These are phyloP conservation scores for Actinernus sp. DNA, from an alignment of 92 coral and sea anemone species.

Conservation along the genomic window DNA sequence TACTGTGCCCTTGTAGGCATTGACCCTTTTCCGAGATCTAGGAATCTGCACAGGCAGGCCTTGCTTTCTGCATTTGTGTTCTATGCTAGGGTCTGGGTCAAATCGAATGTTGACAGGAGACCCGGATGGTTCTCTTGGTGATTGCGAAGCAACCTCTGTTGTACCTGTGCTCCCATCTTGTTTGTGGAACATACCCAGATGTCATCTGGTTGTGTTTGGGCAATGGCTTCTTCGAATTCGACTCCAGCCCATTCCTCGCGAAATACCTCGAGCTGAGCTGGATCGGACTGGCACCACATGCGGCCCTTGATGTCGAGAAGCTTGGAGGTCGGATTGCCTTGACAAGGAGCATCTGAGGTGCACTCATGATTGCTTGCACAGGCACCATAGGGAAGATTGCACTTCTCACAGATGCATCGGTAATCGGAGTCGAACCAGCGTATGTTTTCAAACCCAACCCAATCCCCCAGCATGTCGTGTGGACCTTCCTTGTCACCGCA, in stretches of 20 bases:
- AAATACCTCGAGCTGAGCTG: constrained; percentile 1
- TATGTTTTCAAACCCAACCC: too few relatives aligned
- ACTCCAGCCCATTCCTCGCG: too few relatives aligned
- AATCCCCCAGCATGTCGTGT: too few relatives aligned
- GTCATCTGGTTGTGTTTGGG: too few relatives aligned
- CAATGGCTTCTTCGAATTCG: too few relatives aligned
- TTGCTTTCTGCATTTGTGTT: constrained; percentile 4
- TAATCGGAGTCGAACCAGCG: constrained; percentile 28
- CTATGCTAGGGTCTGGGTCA: too few relatives aligned
- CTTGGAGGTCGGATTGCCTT: too few relatives aligned
- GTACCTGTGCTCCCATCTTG: too few relatives aligned
- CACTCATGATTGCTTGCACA: constrained; percentile 6
- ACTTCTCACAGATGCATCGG: too few relatives aligned
- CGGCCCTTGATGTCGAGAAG: background rate
- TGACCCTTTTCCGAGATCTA: background rate
- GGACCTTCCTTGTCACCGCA: constrained; percentile 9
- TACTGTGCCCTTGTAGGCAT: background rate
- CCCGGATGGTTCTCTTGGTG: background rate
- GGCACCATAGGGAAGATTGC: too few relatives aligned
- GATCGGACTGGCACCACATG: constrained; percentile 9
- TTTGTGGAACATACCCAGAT: too few relatives aligned
- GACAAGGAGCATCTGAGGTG: too few relatives aligned
- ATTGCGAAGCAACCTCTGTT: constrained; percentile 2
- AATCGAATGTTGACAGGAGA: constrained; percentile 11
- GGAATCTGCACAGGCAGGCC: constrained; percentile 10